Base-by-base conservation (phyloP, 2,888 invertebrate genomes). In the Cheilosia scutellata region DNA sequence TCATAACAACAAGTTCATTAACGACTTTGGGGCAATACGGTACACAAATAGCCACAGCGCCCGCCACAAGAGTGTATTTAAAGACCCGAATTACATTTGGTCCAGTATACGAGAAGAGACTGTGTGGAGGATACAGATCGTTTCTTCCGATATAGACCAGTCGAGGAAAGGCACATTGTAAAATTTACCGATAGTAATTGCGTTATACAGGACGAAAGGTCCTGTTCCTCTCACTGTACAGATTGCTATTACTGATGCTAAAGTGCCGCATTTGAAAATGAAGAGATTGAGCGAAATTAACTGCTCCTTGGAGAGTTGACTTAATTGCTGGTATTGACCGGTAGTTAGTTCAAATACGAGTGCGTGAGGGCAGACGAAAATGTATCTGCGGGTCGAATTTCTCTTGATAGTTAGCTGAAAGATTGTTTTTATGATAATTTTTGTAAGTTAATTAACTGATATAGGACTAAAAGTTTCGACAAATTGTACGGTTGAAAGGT, bases 1-100 rank as follows among this genome's bases (percentile, higher is more conserved):
- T 86, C 86, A 86, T 86, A 86, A 86, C 86, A 86, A 86, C 86
- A 82, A 86, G 86, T 86, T 86, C 86, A 77, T 86, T 86, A 86
- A 86, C 63, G 77, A 86, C 82, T 77, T 82, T 71, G 57, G 71
- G 66, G 65, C 65, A 66, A 80, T 75, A 70, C 57, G 75, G 75
- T 55, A 75, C 70, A 82, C 86, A 86, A 86, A 86, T 76, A 72
- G 82, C 82, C 82, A 82, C 82, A 82, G 44, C 57, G 55, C 72
- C 72, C 76, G 71, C 76, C 86, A 82, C 86, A 82, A 68, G 80
- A 77, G 86, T 76, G 70, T 82, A 82, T 77, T 86, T 82, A 82
- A 86, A 77, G 82, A 86, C 51, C 72, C 71, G 62, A 82, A 76
- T 82, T 68, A 68, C 70, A 86, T 86, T 86, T 63, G 76, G 82